Base-by-base conservation (phyloP, 2,113 vertebrate species). In the Malurus cyaneus region DNA sequence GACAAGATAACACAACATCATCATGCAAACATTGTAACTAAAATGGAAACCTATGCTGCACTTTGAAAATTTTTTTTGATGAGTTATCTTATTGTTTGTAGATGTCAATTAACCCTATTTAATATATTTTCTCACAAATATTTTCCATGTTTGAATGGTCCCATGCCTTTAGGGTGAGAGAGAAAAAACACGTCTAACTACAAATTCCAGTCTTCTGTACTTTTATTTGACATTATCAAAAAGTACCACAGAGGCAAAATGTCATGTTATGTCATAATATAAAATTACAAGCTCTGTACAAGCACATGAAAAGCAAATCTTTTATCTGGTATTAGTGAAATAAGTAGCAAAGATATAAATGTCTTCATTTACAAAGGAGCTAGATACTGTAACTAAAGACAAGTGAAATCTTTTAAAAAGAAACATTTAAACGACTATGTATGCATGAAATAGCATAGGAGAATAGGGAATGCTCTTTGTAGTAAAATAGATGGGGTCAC, bases 161-260 rank as follows among this genome's bases (percentile, higher is more conserved):
- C 59, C 14, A 17, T 88, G 64, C 34, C 47, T 96, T 89, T 67
- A 83, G 62, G 61, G 36, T 53, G 34, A 86, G 44, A 47, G 15
- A 79, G 31, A 50, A 49, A 69, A 80, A 88, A 78, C 57, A 64
- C 8, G 11, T 34, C 39, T 65, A 54, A 65, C 34, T 81, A 90
- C 32, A 64, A 80, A 77, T 77, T 92, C 57, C 28, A 85, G 34
- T 80, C 32, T 93, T 94, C 64, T 82, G 34, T 80, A 74, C 57
- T 60, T 92, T 78, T 85, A 79, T 85, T 86, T 93, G 89, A 91
- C 85, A 92, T 96, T 82, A 86, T 94, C 83, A 94, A 88, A 86
- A 89, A 74, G 59, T 89, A 91, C 67, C 53, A 92, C 59, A 74
- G 49, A 92, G 54, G 56, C 56, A 94, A 88, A 78, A 86, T 93